Conservation (phyloP, 2,888 invertebrate species). For the Microplitis manilae region DNA sequence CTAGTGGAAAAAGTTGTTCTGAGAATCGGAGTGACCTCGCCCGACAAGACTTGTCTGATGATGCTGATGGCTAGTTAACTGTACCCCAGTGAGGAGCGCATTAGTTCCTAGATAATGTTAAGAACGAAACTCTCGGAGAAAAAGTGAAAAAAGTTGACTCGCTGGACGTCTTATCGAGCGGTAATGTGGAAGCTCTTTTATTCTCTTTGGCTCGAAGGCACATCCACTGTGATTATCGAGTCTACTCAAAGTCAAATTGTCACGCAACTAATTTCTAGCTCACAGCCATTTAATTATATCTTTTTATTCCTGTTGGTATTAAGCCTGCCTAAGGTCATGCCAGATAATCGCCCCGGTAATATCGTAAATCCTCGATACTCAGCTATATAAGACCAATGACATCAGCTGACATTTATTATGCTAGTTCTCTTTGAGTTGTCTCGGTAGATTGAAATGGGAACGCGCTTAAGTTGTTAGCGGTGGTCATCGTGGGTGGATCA, state of each 20-base stretch:
- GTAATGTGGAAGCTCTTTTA: slow-evolving; percentile 15
- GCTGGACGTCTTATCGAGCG: slow-evolving; percentile 48
- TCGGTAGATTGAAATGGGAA: slow-evolving; percentile 31
- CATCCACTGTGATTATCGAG: background rate
- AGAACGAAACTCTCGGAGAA: slow-evolving; percentile 39
- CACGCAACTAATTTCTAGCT: slow-evolving; percentile 59
- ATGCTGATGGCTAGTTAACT: slow-evolving; percentile 58
- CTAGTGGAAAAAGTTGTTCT: slow-evolving; percentile 54
- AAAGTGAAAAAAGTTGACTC: background rate
- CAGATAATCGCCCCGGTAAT: slow-evolving; percentile 54
- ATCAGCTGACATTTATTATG: slow-evolving; percentile 24
- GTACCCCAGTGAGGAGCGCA: slow-evolving; percentile 60
- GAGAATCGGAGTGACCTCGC: slow-evolving; percentile 63
- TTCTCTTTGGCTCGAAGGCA: slow-evolving; percentile 34
- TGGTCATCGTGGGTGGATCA: slow-evolving; percentile 29
- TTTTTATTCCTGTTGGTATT: slow-evolving; percentile 20
- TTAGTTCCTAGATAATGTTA: slow-evolving; percentile 23
- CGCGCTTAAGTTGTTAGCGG: slow-evolving; percentile 29
- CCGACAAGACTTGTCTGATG: slow-evolving; percentile 48
- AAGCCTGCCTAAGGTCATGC: slow-evolving; percentile 37
- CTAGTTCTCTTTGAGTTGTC: slow-evolving; percentile 6
- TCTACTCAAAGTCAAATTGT: slow-evolving; percentile 23
- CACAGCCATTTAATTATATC: slow-evolving; percentile 49
- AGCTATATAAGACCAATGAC: slow-evolving; percentile 29
- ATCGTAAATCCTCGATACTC: slow-evolving; percentile 46